Conservation (phyloP, 2,113 vertebrate genomes). For the Leptodactylus fuscus region DNA sequence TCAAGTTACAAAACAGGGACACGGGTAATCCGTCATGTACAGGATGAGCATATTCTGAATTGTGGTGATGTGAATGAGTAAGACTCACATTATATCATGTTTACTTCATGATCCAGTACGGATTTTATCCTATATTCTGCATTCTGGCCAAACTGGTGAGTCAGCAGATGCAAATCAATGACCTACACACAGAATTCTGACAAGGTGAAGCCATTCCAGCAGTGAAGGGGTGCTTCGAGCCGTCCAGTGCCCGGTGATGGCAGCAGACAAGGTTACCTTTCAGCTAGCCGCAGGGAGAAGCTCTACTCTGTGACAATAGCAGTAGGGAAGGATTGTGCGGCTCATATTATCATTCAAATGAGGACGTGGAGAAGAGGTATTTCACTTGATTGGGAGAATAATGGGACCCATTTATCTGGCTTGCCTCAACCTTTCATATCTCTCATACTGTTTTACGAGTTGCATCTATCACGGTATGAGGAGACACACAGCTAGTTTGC, state of each 20-base stretch:
- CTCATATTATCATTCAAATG: slow-evolving; percentile 90
- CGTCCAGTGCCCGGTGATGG: not conserved
- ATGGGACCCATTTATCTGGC: slow-evolving; percentile 91
- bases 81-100: not conserved
- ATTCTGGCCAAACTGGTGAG: not conserved
- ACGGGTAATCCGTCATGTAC: not conserved
- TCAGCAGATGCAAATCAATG: not conserved
- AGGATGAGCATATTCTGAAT: not conserved
- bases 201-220: not conserved
- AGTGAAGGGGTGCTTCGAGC: slow-evolving; percentile 31
- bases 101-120: not conserved
- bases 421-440: slow-evolving; percentile 90
- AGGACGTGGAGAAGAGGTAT: slow-evolving; percentile 83
- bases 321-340: slow-evolving; percentile 72
- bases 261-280: slow-evolving; percentile 67
- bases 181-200: not conserved
- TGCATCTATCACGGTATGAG: slow-evolving; percentile 88
- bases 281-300: slow-evolving; percentile 38
- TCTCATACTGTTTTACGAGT: slow-evolving; percentile 89
- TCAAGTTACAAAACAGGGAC: not conserved
- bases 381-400: slow-evolving; percentile 92
- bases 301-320: slow-evolving; percentile 73
- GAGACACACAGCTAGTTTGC: slow-evolving; percentile 77
- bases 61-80: too few species aligned
- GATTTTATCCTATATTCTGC: not conserved